phyloP scores from a whole-genome alignment of 2,888 invertebrate genomes.

The Epinotia brunnichana region DNA sequence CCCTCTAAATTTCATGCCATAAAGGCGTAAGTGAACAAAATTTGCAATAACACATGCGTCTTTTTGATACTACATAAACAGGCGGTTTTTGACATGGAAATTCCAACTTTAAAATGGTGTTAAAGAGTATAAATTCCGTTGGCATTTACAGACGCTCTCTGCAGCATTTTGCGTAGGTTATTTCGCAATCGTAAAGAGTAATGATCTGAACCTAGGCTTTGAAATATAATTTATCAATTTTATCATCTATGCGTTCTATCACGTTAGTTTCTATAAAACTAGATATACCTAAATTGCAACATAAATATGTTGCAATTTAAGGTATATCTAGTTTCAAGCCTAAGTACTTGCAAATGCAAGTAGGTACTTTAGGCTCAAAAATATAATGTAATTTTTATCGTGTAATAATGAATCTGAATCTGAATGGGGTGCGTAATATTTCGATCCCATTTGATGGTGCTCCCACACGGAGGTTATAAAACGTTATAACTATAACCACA shows the following conservation, averaged over 20 bases:
- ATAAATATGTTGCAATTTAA: too few relatives aligned
- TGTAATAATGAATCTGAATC: too few relatives aligned
- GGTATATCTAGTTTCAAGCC: too few relatives aligned
- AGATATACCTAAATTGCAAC: background rate
- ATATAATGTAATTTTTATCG: too few relatives aligned
- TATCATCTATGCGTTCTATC: slow-evolving; percentile 32
- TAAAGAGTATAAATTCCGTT: background rate
- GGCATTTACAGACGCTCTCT: background rate
- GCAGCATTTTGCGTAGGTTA: slow-evolving; percentile 7
- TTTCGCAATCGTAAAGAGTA: slow-evolving; percentile 12
- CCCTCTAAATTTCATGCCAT: background rate
- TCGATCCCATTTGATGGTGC: too few relatives aligned
- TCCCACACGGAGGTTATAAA: too few relatives aligned
- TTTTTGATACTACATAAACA: background rate
- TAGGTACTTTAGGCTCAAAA: too few relatives aligned
- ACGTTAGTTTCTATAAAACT: background rate
- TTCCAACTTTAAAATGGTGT: background rate
- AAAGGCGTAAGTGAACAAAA: background rate
- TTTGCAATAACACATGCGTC: background rate
- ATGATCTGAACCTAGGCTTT: slow-evolving; percentile 4
- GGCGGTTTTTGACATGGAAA: background rate
- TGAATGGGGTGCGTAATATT: background rate
- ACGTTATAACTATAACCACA: too few relatives aligned
- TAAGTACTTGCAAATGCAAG: too few relatives aligned
- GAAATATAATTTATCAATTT: slow-evolving; percentile 47